phyloP scores from a whole-genome alignment of 2,888 invertebrate species.

The Cetonia aurata region DNA sequence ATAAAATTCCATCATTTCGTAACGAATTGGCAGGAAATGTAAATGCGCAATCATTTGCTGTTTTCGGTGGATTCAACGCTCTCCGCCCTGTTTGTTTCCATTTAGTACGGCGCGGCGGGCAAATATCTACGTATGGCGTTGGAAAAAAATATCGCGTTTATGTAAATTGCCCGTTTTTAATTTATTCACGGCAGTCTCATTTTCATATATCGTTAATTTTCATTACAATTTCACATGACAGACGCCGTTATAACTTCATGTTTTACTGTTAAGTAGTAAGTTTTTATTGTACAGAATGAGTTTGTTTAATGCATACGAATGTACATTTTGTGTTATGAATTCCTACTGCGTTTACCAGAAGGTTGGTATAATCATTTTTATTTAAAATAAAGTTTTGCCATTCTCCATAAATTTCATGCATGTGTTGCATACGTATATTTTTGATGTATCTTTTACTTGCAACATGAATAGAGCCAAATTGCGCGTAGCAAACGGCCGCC shows the following conservation, averaged over 20 bases:
- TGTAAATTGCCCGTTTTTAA: conserved; percentile 26
- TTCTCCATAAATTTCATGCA: too few relatives aligned
- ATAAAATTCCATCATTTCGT: conserved; percentile 36
- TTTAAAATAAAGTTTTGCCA: too few relatives aligned
- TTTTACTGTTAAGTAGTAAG: conserved; percentile 11
- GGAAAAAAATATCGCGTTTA: conserved; percentile 24
- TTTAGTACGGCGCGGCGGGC: conserved; percentile 7
- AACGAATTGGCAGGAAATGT: conserved; percentile 37
- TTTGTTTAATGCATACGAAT: too few relatives aligned
- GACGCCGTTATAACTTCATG: conserved; percentile 20
- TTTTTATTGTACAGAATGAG: neutral
- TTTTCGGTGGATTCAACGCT: conserved; percentile 23
- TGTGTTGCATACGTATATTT: too few relatives aligned
- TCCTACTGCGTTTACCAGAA: too few relatives aligned
- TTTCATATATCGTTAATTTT: conserved; percentile 39
- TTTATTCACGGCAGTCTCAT: conserved; percentile 35
- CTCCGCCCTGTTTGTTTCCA: conserved; percentile 23
- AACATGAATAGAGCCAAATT: too few relatives aligned
- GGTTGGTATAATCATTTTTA: too few relatives aligned
- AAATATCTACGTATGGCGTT: conserved; percentile 16
- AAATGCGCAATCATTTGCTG: conserved; percentile 32
- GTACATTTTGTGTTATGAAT: too few relatives aligned
- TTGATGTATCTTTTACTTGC: too few relatives aligned
- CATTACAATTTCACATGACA: conserved; percentile 30
- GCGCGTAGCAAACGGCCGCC: too few relatives aligned